Evolutionary conservation across 2,113 vertebrate genomes (phyloP).

Genomic region (Phodopus roborovskii): DNA sequence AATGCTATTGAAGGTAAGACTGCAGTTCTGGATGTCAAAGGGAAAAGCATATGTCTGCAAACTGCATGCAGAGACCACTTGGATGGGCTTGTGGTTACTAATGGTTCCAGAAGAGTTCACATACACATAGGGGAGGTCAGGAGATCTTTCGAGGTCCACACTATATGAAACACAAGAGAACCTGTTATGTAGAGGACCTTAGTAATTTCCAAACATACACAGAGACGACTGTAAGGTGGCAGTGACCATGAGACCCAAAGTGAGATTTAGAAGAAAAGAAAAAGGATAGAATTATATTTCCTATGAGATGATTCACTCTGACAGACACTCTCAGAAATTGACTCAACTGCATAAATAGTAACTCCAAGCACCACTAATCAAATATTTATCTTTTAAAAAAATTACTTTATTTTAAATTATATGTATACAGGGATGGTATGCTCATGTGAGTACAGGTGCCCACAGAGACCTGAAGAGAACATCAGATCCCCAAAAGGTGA

Average conservation of each 20-base stretch:
- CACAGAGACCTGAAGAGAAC: not conserved
- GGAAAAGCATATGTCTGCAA: conserved; percentile 91
- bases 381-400: not conserved
- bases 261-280: not conserved
- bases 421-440: not conserved
- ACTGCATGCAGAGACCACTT: conserved; percentile 89
- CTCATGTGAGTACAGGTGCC: not conserved
- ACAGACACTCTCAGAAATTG: not conserved
- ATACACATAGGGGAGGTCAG: conserved; percentile 89
- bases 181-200: not conserved
- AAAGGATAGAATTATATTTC: not conserved
- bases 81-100: conserved; percentile 90
- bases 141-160: conserved; percentile 88
- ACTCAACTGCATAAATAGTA: not conserved
- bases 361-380: conserved; percentile 21
- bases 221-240: not conserved
- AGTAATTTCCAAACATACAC: not conserved
- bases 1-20: conserved; percentile 90
- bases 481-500: too few species aligned
- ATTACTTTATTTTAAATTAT: not conserved
- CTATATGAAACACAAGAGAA: conserved; percentile 76
- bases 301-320: not conserved
- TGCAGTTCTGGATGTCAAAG: conserved; percentile 91
- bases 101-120: conserved; percentile 91
- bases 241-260: not conserved